phyloP scores from a whole-genome alignment of 2,797 vertebrate species.

The Labroides dimidiatus region DNA sequence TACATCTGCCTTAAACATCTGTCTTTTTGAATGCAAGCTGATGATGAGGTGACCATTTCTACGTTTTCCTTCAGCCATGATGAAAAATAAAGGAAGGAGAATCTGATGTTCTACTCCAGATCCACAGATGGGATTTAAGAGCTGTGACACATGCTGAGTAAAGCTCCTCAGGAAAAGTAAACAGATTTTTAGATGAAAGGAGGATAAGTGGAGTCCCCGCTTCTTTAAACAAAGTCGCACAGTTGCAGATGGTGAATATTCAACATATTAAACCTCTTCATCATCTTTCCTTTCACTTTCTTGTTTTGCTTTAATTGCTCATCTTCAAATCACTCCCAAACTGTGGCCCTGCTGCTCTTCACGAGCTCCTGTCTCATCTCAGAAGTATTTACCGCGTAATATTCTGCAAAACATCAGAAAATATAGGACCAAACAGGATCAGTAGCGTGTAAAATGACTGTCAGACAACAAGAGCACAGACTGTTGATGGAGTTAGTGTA shows the following conservation, averaged over 20 bases:
- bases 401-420: slow-evolving; percentile 9
- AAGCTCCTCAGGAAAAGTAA: neutral
- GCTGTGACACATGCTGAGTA: neutral
- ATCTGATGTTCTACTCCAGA: no score
- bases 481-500: slow-evolving; percentile 57
- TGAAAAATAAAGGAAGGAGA: no score
- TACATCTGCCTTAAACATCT: no score
- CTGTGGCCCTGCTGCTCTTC: neutral
- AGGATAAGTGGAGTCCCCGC: neutral
- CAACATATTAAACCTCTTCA: slow-evolving; percentile 28
- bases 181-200: neutral
- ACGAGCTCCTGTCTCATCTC: neutral
- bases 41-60: no score
- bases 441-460: slow-evolving; percentile 4
- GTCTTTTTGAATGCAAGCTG: no score
- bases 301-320: slow-evolving; percentile 35
- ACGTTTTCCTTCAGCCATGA: no score
- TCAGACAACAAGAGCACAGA: slow-evolving; percentile 17
- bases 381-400: slow-evolving; percentile 6
- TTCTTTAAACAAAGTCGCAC: neutral
- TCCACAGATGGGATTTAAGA: no score
- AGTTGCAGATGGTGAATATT: neutral
- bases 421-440: slow-evolving; percentile 15
- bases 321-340: slow-evolving; percentile 31
- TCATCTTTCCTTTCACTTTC: slow-evolving; percentile 24